Evolutionary conservation across 2,113 vertebrate genomes (phyloP).

Genomic region (Rattus norvegicus): DNA sequence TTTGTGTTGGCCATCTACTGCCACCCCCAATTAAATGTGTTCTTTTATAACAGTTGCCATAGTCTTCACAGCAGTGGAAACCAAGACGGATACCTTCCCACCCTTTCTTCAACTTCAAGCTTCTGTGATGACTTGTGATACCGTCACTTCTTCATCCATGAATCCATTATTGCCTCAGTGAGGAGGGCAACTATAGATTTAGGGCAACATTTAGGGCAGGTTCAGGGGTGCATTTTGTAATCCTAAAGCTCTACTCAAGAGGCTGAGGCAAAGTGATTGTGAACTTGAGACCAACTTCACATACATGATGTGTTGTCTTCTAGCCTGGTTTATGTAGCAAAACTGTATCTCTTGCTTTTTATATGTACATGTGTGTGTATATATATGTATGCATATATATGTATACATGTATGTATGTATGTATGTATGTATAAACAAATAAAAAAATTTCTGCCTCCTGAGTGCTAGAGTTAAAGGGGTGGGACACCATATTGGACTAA

Average conservation of each 20-base stretch:
- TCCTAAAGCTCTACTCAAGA: not conserved
- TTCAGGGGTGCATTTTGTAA: not conserved
- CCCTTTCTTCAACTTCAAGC: conserved; percentile 20
- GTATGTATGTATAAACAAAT: not conserved
- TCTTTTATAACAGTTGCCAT: not conserved
- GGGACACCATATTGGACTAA: not conserved
- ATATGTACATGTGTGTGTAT: not conserved
- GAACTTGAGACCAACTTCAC: not conserved
- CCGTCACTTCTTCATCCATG: conserved; percentile 13
- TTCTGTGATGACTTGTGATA: not conserved
- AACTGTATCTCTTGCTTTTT: not conserved
- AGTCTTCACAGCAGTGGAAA: not conserved
- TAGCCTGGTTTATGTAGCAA: not conserved
- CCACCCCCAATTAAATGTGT: not conserved
- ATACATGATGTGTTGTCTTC: not conserved
- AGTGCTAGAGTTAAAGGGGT: not conserved
- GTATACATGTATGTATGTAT: not conserved
- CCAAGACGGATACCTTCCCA: not conserved
- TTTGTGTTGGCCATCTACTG: not conserved
- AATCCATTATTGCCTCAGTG: not conserved
- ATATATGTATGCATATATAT: not conserved
- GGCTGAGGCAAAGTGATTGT: not conserved
- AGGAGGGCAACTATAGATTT: conserved; percentile 39
- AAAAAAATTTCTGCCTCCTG: not conserved
- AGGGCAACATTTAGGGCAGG: not conserved